Evolutionary conservation across 2,888 invertebrate genomes (phyloP), one percentile per base, ranked within the genome.

Genomic region (Cheilosia vulpina): DNA sequence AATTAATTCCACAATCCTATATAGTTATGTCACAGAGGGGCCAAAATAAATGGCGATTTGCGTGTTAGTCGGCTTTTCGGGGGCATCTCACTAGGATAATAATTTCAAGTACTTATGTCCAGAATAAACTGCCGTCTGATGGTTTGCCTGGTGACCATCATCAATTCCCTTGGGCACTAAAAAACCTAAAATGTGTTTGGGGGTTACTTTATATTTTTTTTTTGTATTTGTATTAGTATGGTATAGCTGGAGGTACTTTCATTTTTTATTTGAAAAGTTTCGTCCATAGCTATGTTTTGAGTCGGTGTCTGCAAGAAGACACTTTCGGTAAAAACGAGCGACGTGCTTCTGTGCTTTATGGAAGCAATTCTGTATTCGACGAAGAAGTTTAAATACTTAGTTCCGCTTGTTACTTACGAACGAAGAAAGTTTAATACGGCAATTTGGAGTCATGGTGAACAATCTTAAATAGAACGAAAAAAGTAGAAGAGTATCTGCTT

Each of bases 31-130:
- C 66, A 17, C 45, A 45, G 47, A 55, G 19, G 60, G 57, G 24
- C 60, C 57, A 63, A 52, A 66, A 80, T 80, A 80, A 84, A 84
- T 84, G 80, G 47, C 60, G 73, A 65, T 69, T 84, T 83, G 79
- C 68, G 79, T 83, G 73, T 65, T 57, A 43, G 72, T 38, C 68
- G 15, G 55, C 63, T 63, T 73, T 63, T 63, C 19, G 72, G 27
- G 52, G n/a, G 34, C 24, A 43, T 55, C 63, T 73, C 57, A 50
- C 41, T 77, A 77, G 75, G 69, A 80, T 84, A 80, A 84, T 84
- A 84, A 84, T 84, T 84, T 71, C 71, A 75, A 84, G 80, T 80
- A 75, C 84, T 80, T 75, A 80, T 69, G 69, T 53, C 79, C 75
- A 43, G 66, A 50, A 57, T 50, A 62, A 68, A 78, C 73, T 50